Evolutionary conservation across 2,888 invertebrate genomes (phyloP).

Genomic region (Tenodera sinensis): DNA sequence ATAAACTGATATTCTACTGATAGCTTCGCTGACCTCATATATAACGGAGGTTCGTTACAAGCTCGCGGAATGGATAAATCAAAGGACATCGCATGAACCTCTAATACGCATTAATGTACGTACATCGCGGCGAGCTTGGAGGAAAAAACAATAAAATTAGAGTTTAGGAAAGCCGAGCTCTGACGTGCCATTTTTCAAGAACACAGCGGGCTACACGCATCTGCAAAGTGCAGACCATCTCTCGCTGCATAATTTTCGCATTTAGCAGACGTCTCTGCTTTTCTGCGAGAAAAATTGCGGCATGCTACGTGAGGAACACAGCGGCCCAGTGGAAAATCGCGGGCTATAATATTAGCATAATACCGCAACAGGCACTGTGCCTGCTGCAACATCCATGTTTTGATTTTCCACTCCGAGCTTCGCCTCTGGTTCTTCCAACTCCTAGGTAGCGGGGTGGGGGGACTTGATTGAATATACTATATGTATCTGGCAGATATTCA

Average conservation of each 20-base stretch:
- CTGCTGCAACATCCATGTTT: background rate
- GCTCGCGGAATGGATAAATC: background rate
- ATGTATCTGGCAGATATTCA: no score
- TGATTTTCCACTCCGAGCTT: background rate
- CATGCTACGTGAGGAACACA: background rate
- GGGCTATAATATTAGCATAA: background rate
- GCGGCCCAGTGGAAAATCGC: background rate
- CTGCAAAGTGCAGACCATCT: background rate
- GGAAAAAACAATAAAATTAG: background rate
- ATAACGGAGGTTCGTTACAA: background rate
- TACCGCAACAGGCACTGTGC: background rate
- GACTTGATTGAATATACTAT: background rate
- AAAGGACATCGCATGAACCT: background rate
- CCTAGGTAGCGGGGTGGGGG: no score
- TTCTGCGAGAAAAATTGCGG: background rate
- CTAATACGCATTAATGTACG: background rate
- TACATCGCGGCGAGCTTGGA: background rate
- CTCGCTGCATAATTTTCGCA: background rate
- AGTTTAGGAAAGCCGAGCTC: background rate
- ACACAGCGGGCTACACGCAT: background rate
- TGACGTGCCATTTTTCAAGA: background rate
- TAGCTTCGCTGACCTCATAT: background rate
- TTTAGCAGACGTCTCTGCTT: background rate
- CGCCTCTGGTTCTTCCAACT: background rate
- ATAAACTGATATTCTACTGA: background rate